A percentile compares a stretch with the other conserved stretches of the same genome.
phyloP scores from a whole-genome alignment of 2,888 invertebrate genomes.

The Lithophane semibrunnea region DNA sequence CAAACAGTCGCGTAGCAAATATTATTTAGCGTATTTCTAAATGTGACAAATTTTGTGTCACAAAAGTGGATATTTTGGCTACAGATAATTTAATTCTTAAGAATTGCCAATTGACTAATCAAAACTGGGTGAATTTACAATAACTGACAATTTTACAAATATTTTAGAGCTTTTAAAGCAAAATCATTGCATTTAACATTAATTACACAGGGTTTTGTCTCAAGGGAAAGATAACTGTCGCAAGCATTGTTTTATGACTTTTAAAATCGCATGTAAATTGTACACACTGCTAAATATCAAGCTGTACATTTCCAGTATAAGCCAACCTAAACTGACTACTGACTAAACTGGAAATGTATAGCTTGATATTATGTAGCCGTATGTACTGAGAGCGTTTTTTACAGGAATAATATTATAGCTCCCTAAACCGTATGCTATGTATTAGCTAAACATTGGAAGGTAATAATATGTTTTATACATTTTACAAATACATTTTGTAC shows the following conservation, averaged over 20 bases:
- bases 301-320: too few species aligned
- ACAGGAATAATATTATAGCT: not conserved
- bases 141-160: not conserved
- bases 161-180: not conserved
- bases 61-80: not conserved
- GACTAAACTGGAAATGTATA: too few species aligned
- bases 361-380: too few species aligned
- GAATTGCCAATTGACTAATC: not conserved
- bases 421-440: not conserved
- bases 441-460: slow-evolving; percentile 6
- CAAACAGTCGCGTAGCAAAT: not conserved
- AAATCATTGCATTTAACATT: not conserved
- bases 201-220: not conserved
- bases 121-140: slow-evolving; percentile 1
- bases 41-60: not conserved
- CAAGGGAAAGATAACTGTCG: too few species aligned
- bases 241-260: not conserved
- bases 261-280: not conserved
- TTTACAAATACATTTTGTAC: slow-evolving; percentile 41
- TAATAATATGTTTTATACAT: not conserved
- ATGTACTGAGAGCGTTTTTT: not conserved
- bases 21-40: slow-evolving; percentile 2
- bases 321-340: too few species aligned
- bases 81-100: not conserved
- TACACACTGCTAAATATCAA: too few species aligned